Conservation (phyloP, 2,797 vertebrate species). For the Argyrosomus regius region DNA sequence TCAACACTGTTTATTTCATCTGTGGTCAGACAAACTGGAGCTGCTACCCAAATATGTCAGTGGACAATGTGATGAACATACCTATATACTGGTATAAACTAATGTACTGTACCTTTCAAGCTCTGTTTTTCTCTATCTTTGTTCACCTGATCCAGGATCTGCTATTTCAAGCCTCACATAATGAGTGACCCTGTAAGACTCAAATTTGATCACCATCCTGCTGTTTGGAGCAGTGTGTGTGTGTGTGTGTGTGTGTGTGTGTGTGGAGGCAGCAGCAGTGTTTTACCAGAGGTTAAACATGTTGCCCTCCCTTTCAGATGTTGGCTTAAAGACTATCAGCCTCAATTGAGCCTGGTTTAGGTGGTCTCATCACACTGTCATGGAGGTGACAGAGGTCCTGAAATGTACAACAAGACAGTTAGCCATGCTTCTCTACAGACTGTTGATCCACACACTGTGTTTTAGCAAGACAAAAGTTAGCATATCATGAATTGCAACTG, state of each 20-base stretch:
- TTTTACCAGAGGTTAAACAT: conserved; percentile 57
- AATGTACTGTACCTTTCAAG: neutral
- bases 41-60: neutral
- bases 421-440: neutral
- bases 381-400: conserved; percentile 24
- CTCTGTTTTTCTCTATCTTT: neutral
- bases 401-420: conserved; percentile 2
- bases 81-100: no score
- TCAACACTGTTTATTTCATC: neutral
- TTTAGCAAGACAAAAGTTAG: neutral
- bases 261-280: neutral
- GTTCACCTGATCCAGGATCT: neutral
- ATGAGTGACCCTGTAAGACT: neutral
- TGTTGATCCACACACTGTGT: neutral
- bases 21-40: neutral
- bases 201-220: neutral
- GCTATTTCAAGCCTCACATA: neutral
- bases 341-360: conserved; percentile 47
- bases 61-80: neutral
- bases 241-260: conserved; percentile 1
- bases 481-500: no score
- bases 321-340: conserved; percentile 58
- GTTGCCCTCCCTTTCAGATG: conserved; percentile 49
- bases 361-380: conserved; percentile 9
- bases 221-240: neutral